Base-by-base conservation (phyloP, 2,888 invertebrate genomes). In the Sminthurinus aureus region DNA sequence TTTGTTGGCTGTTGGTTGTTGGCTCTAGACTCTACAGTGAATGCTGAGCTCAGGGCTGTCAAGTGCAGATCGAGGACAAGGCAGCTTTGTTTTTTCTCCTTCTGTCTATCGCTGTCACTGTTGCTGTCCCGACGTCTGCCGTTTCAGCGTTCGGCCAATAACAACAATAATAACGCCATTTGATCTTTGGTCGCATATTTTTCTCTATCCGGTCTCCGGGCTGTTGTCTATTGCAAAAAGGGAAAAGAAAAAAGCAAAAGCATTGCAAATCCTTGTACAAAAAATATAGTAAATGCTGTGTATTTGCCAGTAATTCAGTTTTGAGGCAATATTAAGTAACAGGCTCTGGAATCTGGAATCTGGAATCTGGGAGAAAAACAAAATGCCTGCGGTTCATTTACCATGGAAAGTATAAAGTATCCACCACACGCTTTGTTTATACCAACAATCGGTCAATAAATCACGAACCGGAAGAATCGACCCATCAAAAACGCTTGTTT, bases 391-490 rank as follows among this genome's bases (percentile, higher is more conserved):
- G n/a, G n/a, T n/a, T n/a, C n/a, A n/a, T n/a, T n/a, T 1, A 38
- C 38, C 6, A 6, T 4, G 38, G 38, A 38, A 38, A 64, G 22
- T 67, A 8, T 20, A 64, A 6, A 22, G n/a, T 67, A 67, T 67
- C 67, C 67, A 22, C 22, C 13, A 78, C 66, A 24, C 73, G 82
- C 69, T 81, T 87, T 86, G 86, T 86, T 87, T 87, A 87, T 87
- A 84, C 86, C 83, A 84, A 85, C 85, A 87, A 85, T 83, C 86
- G 87, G 85, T 85, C 87, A 84, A 87, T 87, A 87, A 87, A 87
- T 87, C 87, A 87, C 87, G 79, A 81, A 85, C 84, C 83, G 84
- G 85, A 82, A 85, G 85, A 86, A 87, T 86, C 86, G 85, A 87
- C 85, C 85, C 84, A 85, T 87, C 85, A 85, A 87, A 85, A 85